A percentile compares a stretch with the other conserved stretches of the same genome.
Conservation (phyloP, 2,113 vertebrate species). For the Poicephalus meyeri region DNA sequence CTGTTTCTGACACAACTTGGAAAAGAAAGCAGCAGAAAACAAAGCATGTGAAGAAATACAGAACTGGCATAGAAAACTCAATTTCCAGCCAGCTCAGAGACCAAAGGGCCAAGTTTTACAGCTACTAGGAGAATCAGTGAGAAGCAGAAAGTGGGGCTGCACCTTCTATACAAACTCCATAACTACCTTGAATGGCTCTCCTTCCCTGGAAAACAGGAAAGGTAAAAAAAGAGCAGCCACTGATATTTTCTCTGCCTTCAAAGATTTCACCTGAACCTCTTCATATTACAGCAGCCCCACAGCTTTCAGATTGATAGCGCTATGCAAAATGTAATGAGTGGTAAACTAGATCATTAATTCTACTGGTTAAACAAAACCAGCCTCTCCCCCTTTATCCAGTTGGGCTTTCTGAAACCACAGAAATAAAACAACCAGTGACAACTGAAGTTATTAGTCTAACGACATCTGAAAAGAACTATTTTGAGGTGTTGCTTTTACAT, state of each 20-base stretch:
- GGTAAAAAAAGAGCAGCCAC: background rate
- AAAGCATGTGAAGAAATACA: background rate
- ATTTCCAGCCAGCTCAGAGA: background rate
- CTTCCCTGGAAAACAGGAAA: background rate
- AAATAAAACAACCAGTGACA: background rate
- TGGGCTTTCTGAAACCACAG: background rate
- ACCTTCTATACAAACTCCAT: background rate
- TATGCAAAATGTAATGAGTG: background rate
- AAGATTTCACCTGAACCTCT: background rate
- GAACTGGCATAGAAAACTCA: background rate
- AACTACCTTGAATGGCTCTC: background rate
- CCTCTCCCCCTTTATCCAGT: background rate
- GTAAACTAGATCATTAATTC: background rate
- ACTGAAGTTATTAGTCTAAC: background rate
- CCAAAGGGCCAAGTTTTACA: background rate
- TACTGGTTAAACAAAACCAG: background rate
- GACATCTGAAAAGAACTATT: background rate
- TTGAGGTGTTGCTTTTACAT: background rate
- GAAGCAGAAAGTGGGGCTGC: background rate
- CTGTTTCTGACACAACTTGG: background rate
- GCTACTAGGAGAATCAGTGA: background rate
- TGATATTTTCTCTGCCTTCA: background rate
- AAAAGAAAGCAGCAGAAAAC: background rate
- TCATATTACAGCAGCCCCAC: background rate
- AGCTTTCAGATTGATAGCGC: background rate